Conservation (phyloP, 2,797 vertebrate species). For the Hypotaenidia philippensis region DNA sequence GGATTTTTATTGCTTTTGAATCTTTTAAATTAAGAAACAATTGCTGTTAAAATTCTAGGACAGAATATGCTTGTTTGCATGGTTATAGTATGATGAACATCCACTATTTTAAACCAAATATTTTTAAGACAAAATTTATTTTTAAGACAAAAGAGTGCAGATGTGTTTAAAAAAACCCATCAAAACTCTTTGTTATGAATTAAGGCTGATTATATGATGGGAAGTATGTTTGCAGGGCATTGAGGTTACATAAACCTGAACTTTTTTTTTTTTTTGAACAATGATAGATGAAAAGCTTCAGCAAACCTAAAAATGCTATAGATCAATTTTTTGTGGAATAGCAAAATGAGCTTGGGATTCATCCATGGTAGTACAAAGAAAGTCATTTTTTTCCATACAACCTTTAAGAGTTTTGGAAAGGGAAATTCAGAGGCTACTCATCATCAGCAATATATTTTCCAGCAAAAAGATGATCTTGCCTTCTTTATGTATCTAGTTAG, state of each 20-base stretch:
- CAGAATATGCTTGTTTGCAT: background rate
- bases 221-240: background rate
- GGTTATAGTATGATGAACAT: background rate
- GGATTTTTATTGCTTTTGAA: background rate
- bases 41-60: background rate
- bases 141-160: background rate
- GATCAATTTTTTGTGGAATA: background rate
- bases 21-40: background rate
- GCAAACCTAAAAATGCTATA: background rate
- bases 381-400: background rate
- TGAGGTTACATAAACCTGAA: background rate
- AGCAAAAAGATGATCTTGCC: background rate
- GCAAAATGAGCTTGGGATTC: background rate
- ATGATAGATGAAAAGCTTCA: background rate
- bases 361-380: background rate
- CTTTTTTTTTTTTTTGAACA: background rate
- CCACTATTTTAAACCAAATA: background rate
- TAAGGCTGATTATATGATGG: background rate
- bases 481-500: background rate
- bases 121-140: background rate
- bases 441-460: background rate
- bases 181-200: background rate
- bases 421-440: background rate
- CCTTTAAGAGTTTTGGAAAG: background rate
- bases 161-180: background rate